Base-by-base conservation (phyloP, 1,140 invertebrate genomes). In the Helicorthomorpha holstii region DNA sequence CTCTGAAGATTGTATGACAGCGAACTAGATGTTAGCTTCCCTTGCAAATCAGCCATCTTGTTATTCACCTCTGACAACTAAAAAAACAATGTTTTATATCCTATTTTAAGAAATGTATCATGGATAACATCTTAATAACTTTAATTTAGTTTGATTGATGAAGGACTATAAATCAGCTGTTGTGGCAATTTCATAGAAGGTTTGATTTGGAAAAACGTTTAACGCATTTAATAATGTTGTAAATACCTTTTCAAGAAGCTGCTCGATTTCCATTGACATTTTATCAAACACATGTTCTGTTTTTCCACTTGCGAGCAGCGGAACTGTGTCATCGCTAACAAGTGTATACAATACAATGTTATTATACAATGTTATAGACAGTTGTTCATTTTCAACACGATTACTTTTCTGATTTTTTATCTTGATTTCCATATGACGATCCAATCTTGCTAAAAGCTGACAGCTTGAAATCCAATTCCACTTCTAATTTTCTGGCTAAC, bases 401-500 rank as follows among this genome's bases (percentile, higher is more conserved):
- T 22, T 50, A 34, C 50, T 29, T 57, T 57, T 50, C 43, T n/a
- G n/a, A 3, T 34, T 50, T 50, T 21, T 38, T 34, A 43, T 52
- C 53, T 34, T 44, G 52, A 56, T 19, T 42, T 47, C 61, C 62
- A 57, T 61, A 60, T 44, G 58, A 65, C 46, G 88, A 80, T 24
- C 87, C 88, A 22, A 96, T 71, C 73, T 96, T 98, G 67, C 89
- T 95, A 62, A 94, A 92, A 16, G 87, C 85, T 1, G 95, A 87
- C 48, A 98, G 69, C 67, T 97, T 97, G 2, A 90, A 73, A 70
- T 97, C 93, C 56, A 97, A 91, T 66, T 96, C 92, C 78, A 94
- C 96, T 74, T 97, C 94, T 25, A 96, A 69, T 55, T 85, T 79
- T 53, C 93, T 73, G 0, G 93, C 92, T 69, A 93, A 85, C 64